These are phyloP conservation scores for Eubucco bourcierii DNA, from an alignment of 2,113 vertebrate genomes.

Conservation along the genomic window DNA sequence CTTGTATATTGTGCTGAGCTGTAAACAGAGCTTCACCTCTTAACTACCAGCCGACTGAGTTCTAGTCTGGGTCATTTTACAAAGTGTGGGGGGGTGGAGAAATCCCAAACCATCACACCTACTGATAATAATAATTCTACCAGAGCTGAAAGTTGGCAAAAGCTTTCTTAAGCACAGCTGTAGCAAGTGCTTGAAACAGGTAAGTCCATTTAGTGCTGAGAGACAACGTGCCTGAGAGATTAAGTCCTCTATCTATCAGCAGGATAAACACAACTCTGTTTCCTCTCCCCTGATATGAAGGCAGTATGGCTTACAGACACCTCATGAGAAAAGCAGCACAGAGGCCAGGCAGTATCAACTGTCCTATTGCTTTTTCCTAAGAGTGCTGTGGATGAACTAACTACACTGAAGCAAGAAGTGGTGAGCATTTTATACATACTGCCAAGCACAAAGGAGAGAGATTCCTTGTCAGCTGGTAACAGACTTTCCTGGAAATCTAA, in stretches of 20 bases:
- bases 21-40: no score
- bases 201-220: neutral
- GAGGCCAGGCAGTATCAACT: neutral
- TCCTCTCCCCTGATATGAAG: neutral
- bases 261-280: fast-evolving
- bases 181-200: neutral
- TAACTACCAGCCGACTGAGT: no score
- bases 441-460: neutral
- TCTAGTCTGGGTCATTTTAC: no score
- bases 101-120: no score
- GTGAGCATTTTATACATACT: neutral
- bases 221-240: neutral
- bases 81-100: no score
- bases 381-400: neutral
- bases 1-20: no score
- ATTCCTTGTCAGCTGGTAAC: neutral
- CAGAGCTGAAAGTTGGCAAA: neutral
- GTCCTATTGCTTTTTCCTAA: neutral
- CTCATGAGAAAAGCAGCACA: fast-evolving
- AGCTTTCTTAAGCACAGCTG: neutral
- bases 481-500: neutral
- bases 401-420: neutral
- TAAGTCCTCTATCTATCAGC: neutral
- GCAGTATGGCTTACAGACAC: neutral
- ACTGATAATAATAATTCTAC: neutral